Evolutionary conservation across 2,888 invertebrate species (phyloP).

Genomic region (Conus canariensis): DNA sequence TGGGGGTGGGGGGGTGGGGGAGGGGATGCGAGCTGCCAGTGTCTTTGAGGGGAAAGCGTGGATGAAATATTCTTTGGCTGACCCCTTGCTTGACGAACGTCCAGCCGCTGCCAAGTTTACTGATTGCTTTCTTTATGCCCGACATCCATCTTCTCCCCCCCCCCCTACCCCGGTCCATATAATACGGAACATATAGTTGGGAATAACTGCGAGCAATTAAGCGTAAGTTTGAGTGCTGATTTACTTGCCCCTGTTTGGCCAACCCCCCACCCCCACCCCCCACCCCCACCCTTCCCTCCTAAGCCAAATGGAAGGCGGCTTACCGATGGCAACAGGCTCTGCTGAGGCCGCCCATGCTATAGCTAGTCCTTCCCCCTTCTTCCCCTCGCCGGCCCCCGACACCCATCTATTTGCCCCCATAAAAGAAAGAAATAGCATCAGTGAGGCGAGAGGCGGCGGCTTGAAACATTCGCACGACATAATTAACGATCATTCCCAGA

Average conservation of each 20-base stretch:
- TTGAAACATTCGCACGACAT: conserved; percentile 49
- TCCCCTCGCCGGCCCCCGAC: background rate
- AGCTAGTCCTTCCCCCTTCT: background rate
- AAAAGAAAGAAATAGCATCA: conserved; percentile 47
- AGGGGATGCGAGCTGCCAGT: background rate
- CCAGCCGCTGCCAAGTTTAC: conserved; percentile 43
- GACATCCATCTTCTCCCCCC: conserved; percentile 36
- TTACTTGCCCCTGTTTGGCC: conserved; percentile 41
- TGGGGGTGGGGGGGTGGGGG: background rate
- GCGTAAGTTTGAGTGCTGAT: conserved; percentile 48
- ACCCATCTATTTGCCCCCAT: conserved; percentile 47
- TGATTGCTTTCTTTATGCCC: conserved; percentile 47
- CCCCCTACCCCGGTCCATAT: conserved; percentile 35
- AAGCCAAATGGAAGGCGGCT: conserved; percentile 32
- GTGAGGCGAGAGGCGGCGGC: conserved; percentile 42
- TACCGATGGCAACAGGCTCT: conserved; percentile 37
- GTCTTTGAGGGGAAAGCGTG: conserved; percentile 8
- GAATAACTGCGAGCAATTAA: conserved; percentile 46
- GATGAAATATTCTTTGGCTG: conserved; percentile 34
- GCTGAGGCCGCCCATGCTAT: conserved; percentile 1
- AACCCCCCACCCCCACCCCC: background rate
- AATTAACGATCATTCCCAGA: conserved; percentile 55
- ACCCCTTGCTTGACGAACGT: conserved; percentile 43
- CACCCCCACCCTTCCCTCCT: too few relatives aligned
- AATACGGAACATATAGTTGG: conserved; percentile 52